Base-by-base conservation (phyloP, 2,113 vertebrate species). In the Pampusana beccarii region DNA sequence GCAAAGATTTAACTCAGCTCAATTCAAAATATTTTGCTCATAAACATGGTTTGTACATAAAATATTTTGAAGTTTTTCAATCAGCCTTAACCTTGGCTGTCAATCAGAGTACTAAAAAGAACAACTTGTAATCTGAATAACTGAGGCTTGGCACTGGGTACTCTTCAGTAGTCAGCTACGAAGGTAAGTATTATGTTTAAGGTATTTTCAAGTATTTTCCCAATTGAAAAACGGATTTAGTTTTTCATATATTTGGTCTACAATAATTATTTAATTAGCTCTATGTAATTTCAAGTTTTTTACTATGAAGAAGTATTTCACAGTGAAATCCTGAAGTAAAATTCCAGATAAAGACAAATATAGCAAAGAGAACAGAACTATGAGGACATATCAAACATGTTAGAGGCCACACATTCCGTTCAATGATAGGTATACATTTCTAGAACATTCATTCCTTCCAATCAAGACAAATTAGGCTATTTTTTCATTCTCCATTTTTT, bases 301-400 rank as follows among this genome's bases (percentile, higher is more conserved):
- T 72, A 56, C 38, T 67, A 56, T 60, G 44, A 90, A 75, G 18
- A 81, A 60, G 16, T 48, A n/a, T 50, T 87, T 91, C 57, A 48
- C 73, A 61, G 51, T 38, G 23, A 91, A 96, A 58, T 81, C 13
- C 51, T 74, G 21, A 78, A 87, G 34, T 17, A 79, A 36, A 89
- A 79, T 36, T 79, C 33, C 70, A 92, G 42, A 58, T 60, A 51
- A 90, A 85, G 61, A 90, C 48, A 91, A 94, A 92, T 79, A 88
- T 5, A 93, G 70, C 44, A 88, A 71, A 93, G 74, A 56, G 61
- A 95, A 88, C 57, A 92, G 53, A 93, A 83, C 74, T 25, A 65
- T 4, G 46, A 82, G 15, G 53, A 54, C 65, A 74, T 33, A 93
- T 65, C 17, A 82, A 90, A 72, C 72, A 88, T 5, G 6, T 70